Evolutionary conservation across 1,140 invertebrate species (phyloP).

Genomic region (Proctacanthus coquilletti): DNA sequence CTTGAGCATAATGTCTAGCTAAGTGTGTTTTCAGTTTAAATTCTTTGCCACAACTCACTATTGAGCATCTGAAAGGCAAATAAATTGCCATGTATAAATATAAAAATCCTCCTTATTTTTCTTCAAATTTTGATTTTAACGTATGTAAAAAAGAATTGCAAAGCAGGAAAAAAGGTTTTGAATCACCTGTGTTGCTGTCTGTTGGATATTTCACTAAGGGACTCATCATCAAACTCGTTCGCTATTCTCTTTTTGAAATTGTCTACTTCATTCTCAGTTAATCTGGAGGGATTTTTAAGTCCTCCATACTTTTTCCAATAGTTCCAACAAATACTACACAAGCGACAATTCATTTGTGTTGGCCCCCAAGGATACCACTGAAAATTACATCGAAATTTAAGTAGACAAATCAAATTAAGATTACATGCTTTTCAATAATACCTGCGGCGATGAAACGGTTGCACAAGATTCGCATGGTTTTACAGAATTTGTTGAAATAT

Average conservation of each 20-base stretch:
- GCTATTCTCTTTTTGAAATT: conserved; percentile 35
- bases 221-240: conserved; percentile 34
- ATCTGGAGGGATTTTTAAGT: conserved; percentile 51
- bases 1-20: conserved; percentile 79
- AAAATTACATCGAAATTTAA: too few relatives aligned
- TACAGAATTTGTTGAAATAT: conserved; percentile 40
- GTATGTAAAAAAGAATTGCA: background rate
- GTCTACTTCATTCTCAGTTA: conserved; percentile 38
- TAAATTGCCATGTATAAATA: background rate
- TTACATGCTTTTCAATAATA: conserved; percentile 5
- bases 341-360: conserved; percentile 70
- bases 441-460: conserved; percentile 23
- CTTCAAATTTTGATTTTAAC: too few relatives aligned
- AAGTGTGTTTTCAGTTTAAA: conserved; percentile 87
- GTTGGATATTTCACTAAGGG: conserved; percentile 30
- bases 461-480: conserved; percentile 70
- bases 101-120: too few relatives aligned
- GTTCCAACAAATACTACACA: conserved; percentile 88
- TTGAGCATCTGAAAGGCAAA: conserved; percentile 50
- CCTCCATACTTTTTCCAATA: conserved; percentile 99
- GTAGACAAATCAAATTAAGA: too few relatives aligned
- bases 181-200: conserved; percentile 26
- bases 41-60: conserved; percentile 82
- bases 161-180: too few relatives aligned
- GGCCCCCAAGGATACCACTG: conserved; percentile 97